Evolutionary conservation across 2,113 vertebrate genomes (phyloP).

Genomic region (Orthonyx spaldingii): DNA sequence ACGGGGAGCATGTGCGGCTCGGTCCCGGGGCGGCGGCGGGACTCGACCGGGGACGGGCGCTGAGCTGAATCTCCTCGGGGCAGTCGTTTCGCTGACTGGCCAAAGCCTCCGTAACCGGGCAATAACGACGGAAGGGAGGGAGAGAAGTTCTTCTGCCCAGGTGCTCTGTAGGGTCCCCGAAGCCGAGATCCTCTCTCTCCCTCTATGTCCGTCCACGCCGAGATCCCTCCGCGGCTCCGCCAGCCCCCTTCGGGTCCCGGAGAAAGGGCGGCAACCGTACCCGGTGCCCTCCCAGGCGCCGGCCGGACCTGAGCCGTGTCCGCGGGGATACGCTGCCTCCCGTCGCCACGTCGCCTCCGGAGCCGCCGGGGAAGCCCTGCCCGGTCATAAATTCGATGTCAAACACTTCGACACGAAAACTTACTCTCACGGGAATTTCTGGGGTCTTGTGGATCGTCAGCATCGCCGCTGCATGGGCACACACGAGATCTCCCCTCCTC

Average conservation of each 20-base stretch:
- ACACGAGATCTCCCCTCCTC: too few relatives aligned
- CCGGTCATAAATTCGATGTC: neutral
- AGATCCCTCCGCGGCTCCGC: neutral
- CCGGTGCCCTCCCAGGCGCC: neutral
- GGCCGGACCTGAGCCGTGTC: neutral
- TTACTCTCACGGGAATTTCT: neutral
- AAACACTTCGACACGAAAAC: neutral
- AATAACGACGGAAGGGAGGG: neutral
- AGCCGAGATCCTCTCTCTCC: neutral
- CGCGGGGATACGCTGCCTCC: neutral
- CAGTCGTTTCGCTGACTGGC: neutral
- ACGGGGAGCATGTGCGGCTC: neutral
- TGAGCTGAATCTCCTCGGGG: neutral
- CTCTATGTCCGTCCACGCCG: neutral
- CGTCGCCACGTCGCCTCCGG: neutral
- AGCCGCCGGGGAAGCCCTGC: neutral
- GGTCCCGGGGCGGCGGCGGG: too few relatives aligned
- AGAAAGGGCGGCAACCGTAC: neutral
- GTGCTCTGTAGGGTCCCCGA: neutral
- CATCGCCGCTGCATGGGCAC: neutral
- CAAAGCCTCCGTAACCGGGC: neutral
- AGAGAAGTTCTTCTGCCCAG: neutral
- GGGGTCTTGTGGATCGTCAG: neutral
- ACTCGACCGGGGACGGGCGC: neutral
- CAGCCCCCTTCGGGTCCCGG: too few relatives aligned